Evolutionary conservation across 2,113 vertebrate genomes (phyloP), one percentile per base, ranked within the genome.

Genomic region (Lethenteron camtschaticum): DNA sequence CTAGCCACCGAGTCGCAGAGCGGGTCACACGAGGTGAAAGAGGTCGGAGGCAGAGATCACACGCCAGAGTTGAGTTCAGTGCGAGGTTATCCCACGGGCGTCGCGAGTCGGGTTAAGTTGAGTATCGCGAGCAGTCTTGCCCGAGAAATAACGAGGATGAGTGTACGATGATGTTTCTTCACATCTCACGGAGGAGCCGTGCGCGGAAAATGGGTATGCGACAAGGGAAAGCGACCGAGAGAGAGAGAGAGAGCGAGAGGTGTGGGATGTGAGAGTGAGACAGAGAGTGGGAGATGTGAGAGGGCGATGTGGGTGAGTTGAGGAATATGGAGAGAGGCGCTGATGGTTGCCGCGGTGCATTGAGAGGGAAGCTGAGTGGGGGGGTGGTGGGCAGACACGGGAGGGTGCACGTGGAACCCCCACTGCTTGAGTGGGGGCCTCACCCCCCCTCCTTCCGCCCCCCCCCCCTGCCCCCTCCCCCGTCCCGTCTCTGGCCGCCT

Each of bases 241-340:
- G 41, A 41, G 41, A 41, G 41, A 41, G 41, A 41, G 6, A 41
- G 6, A 41, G 41, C 41, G 41, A 63, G 59, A 14, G 8, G 13
- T 63, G 59, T 7, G 59, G 59, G 59, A 63, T 14, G 59, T 63
- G 59, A 63, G 59, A 63, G 59, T 63, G 59, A 63, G 59, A 63
- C 13, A 18, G 59, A 18, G 16, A 14, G 59, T 4, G 16, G 59
- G 8, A 63, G 59, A 63, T 13, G 59, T 8, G 59, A 6, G 59
- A 63, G 7, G 59, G 59, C 4, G 16, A 14, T 63, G 59, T 18
- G 59, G 59, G 59, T 18, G 13, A 18, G 13, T 6, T 5, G 59
- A 18, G 59, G 59, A 63, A 18, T 13, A 63, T 63, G 16, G 59
- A 63, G 59, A 5, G 7, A 18, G 16, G 13, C 59, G 59, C 59